A percentile compares a stretch with the other conserved stretches of the same genome.
Conservation (phyloP, 2,888 invertebrate species). For the Cryptocheilus praepositus region DNA sequence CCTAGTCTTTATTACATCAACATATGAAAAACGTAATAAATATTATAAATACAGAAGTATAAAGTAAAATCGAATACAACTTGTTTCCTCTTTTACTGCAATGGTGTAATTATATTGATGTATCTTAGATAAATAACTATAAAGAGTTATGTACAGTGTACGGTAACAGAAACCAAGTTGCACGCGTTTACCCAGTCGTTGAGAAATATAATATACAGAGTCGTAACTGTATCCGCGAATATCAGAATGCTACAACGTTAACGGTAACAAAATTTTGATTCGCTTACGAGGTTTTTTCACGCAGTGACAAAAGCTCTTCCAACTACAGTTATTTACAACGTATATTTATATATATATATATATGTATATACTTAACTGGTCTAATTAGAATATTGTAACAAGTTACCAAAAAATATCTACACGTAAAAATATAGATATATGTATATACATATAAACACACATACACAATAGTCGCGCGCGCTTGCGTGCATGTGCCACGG, state of each 20-base stretch:
- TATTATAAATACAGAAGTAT: conserved; percentile 61
- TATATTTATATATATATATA: conserved; percentile 26
- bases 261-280: conserved; percentile 47
- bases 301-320: conserved; percentile 32
- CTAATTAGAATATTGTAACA: conserved; percentile 59
- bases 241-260: conserved; percentile 26
- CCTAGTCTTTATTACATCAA: conserved; percentile 58
- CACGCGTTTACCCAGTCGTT: conserved; percentile 36
- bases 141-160: conserved; percentile 52
- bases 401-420: conserved; percentile 72
- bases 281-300: conserved; percentile 24
- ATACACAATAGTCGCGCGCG: conserved; percentile 37
- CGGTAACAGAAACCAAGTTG: conserved; percentile 49
- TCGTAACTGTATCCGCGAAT: conserved; percentile 12
- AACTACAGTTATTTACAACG: conserved; percentile 50
- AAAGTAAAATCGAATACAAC: conserved; percentile 54
- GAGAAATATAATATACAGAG: conserved; percentile 25
- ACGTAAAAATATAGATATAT: conserved; percentile 65
- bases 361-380: conserved; percentile 44
- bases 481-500: conserved; percentile 26
- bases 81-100: conserved; percentile 45
- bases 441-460: conserved; percentile 48
- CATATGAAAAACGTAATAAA: conserved; percentile 62
- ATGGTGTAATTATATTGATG: conserved; percentile 44
- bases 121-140: conserved; percentile 52